These are phyloP conservation scores for Trachelus stipa DNA, from an alignment of 2,888 invertebrate genomes.

Conservation along the genomic window DNA sequence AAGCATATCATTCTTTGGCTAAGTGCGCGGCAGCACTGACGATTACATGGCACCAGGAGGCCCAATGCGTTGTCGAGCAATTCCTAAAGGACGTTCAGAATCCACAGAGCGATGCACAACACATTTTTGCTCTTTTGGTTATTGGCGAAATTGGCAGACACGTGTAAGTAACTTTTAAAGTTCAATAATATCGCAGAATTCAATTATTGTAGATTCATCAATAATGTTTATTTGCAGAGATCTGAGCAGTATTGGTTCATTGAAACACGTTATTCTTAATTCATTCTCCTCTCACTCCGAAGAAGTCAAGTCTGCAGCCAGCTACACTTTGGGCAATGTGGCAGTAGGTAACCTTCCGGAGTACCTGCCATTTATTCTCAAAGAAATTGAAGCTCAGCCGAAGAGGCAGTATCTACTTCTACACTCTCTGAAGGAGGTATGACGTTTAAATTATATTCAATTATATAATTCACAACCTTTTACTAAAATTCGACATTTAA, in stretches of 20 bases:
- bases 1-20: constrained; percentile 95
- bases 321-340: constrained; percentile 95
- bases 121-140: constrained; percentile 92
- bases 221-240: constrained; percentile 70
- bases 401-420: constrained; percentile 95
- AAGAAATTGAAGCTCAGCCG: constrained; percentile 94
- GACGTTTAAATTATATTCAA: constrained; percentile 1
- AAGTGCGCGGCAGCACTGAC: constrained; percentile 96
- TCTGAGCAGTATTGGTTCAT: constrained; percentile 78
- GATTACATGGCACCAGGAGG: constrained; percentile 80
- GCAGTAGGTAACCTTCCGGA: constrained; percentile 94
- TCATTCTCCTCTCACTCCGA: constrained; percentile 94
- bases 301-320: constrained; percentile 97
- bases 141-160: constrained; percentile 98
- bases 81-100: constrained; percentile 80
- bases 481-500: background rate
- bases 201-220: background rate
- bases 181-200: background rate
- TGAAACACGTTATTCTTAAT: constrained; percentile 83
- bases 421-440: constrained; percentile 96
- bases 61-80: constrained; percentile 74
- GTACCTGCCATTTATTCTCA: constrained; percentile 93
- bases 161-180: constrained; percentile 73
- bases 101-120: constrained; percentile 81
- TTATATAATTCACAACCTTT: background rate